phyloP scores from a whole-genome alignment of 2,797 vertebrate species.

The Manis pentadactyla region DNA sequence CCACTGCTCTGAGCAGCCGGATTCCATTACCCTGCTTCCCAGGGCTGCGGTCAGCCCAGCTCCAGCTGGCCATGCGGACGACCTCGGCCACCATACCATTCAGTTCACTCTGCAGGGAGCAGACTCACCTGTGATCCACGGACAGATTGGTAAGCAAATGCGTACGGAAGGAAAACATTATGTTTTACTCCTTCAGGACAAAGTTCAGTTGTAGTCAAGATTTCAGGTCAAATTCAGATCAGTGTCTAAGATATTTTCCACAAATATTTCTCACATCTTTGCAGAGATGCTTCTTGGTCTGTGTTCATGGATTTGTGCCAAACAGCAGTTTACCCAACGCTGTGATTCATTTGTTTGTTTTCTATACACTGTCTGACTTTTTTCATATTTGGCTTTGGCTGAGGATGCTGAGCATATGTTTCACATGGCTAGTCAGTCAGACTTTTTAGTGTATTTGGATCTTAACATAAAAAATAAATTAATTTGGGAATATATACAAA shows the following conservation, averaged over 20 bases:
- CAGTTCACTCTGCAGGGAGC: not conserved
- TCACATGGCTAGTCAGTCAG: constrained; percentile 12
- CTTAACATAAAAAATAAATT: constrained; percentile 48
- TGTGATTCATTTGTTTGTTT: constrained; percentile 77
- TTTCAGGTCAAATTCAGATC: constrained; percentile 65
- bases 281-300: constrained; percentile 58
- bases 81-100: not conserved
- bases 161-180: not conserved
- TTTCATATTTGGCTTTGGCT: constrained; percentile 68
- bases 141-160: not conserved
- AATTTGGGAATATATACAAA: not conserved
- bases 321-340: constrained; percentile 72
- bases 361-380: constrained; percentile 65
- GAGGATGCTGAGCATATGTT: constrained; percentile 45
- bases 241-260: constrained; percentile 53
- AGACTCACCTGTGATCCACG: not conserved
- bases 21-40: not conserved
- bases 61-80: not conserved
- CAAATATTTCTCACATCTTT: constrained; percentile 54
- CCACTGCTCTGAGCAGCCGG: not conserved
- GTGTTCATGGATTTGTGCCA: constrained; percentile 61
- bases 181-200: not conserved
- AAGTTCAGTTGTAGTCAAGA: constrained; percentile 44
- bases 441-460: constrained; percentile 61
- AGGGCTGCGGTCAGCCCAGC: not conserved